Base-by-base conservation (phyloP, 2,113 vertebrate species). In the Charadrius vociferus region DNA sequence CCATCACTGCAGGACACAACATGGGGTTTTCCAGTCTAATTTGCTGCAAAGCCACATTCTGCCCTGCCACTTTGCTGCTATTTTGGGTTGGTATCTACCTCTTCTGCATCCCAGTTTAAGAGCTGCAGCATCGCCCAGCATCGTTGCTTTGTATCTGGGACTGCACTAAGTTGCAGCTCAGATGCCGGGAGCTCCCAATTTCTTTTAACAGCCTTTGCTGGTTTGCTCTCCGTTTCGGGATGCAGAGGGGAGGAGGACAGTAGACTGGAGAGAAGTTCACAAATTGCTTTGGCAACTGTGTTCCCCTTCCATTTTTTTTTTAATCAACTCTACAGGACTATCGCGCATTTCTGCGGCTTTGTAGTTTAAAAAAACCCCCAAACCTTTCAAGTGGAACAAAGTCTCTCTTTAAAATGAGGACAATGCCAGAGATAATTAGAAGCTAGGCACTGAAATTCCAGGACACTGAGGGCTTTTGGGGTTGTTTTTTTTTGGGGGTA, bases 141-240 rank as follows among this genome's bases (percentile, higher is more conserved):
- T 73, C 62, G 8, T 5, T 70, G 75, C 39, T 72, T 92, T 91
- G 49, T 47, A 45, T 19, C 55, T 52, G 30, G 73, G 71, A 73
- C 5, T 65, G 49, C 45, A 43, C 34, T 45, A 52, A 50, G 9
- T 41, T 84, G 68, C 47, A 79, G 39, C 21, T 59, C 55, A 37
- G 16, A 37, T 37, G 32, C 39, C 12, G 32, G 39, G 39, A 62
- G 47, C 41, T 82, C 49, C 70, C 30, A 29, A 1, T 55, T 52
- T 84, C 61, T 65, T 80, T 85, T 58, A 70, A 67, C 14, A 1
- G 2, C 24, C 37, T 43, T 39, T 61, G 32, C 63, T 73, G 58
- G 43, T 66, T 94, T 0, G 0, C 30, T 73, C 8, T 65, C 53
- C 0, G 0, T 75, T 70, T 81, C 0, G 0, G 21, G 55, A 93